Conservation (phyloP, 2,888 invertebrate species). For the Drosophila prolongata region DNA sequence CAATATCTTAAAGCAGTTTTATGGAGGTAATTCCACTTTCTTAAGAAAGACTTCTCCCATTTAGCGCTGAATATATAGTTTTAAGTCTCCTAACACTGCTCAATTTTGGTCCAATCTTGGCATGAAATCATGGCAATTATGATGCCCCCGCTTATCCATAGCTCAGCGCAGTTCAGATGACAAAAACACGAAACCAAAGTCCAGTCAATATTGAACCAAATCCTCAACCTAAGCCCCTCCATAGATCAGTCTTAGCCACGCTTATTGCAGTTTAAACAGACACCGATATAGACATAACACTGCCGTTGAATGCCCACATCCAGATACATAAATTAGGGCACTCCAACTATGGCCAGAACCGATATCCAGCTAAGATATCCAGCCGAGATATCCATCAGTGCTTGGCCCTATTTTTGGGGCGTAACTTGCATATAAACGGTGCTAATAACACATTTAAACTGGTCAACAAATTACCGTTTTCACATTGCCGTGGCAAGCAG, state of each 20-base stretch:
- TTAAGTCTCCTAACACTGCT: neutral
- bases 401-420: constrained; percentile 43
- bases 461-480: constrained; percentile 79
- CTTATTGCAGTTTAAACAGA: constrained; percentile 75
- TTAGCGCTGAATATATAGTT: constrained; percentile 10
- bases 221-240: constrained; percentile 30
- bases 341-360: constrained; percentile 41
- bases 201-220: constrained; percentile 16
- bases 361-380: constrained; percentile 29
- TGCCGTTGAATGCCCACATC: constrained; percentile 74
- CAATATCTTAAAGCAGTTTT: no score
- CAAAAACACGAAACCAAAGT: constrained; percentile 15
- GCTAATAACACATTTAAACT: constrained; percentile 77
- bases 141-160: constrained; percentile 33
- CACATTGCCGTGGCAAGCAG: constrained; percentile 40
- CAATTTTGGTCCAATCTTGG: constrained; percentile 1
- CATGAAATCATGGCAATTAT: neutral
- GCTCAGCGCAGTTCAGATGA: constrained; percentile 17
- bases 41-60: neutral
- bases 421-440: constrained; percentile 78
- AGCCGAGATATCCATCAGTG: constrained; percentile 45
- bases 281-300: constrained; percentile 75
- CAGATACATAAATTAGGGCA: constrained; percentile 72
- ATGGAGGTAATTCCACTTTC: neutral
- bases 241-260: constrained; percentile 72